A percentile compares a stretch with the other conserved stretches of the same genome.
Evolutionary conservation across 1,140 invertebrate genomes (phyloP).

Genomic region (Telenomus remus): DNA sequence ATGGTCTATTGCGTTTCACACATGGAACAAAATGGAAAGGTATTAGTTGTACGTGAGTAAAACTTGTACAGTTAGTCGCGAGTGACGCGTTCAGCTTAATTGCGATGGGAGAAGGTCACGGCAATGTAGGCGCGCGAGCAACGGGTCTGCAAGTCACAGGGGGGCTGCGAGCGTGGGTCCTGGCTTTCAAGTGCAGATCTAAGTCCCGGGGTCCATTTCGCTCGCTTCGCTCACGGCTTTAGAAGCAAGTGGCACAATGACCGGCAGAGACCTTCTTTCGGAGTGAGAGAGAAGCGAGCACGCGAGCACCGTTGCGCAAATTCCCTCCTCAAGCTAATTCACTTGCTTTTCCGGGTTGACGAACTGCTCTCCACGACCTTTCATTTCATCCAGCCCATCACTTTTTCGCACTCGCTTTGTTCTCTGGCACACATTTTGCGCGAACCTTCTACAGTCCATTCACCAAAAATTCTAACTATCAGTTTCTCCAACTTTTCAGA

Average conservation of each 20-base stretch:
- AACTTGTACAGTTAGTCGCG: slow-evolving; percentile 69
- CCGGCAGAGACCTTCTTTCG: slow-evolving; percentile 75
- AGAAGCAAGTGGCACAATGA: slow-evolving; percentile 73
- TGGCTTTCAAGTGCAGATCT: slow-evolving; percentile 57
- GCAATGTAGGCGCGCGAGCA: slow-evolving; percentile 59
- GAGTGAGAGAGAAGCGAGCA: slow-evolving; percentile 32
- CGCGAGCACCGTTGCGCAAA: slow-evolving; percentile 56
- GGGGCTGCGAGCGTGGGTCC: slow-evolving; percentile 53
- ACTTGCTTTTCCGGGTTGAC: slow-evolving; percentile 69
- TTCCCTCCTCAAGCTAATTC: slow-evolving; percentile 66
- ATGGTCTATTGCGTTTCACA: slow-evolving; percentile 32
- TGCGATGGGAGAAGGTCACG: slow-evolving; percentile 65
- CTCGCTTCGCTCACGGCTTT: slow-evolving; percentile 35
- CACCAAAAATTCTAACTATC: too few species aligned
- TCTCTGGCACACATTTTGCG: slow-evolving; percentile 30
- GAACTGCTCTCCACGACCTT: slow-evolving; percentile 58
- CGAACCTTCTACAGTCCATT: slow-evolving; percentile 13
- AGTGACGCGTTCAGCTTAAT: slow-evolving; percentile 67
- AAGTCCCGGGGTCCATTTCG: slow-evolving; percentile 62
- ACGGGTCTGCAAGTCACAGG: slow-evolving; percentile 64
- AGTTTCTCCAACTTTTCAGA: neutral
- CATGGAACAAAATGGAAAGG: slow-evolving; percentile 51
- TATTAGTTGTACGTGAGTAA: slow-evolving; percentile 51
- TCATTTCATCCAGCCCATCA: slow-evolving; percentile 16
- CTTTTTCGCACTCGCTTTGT: slow-evolving; percentile 3